phyloP scores from a whole-genome alignment of 2,888 invertebrate species.

The Anoplius nigerrimus region DNA sequence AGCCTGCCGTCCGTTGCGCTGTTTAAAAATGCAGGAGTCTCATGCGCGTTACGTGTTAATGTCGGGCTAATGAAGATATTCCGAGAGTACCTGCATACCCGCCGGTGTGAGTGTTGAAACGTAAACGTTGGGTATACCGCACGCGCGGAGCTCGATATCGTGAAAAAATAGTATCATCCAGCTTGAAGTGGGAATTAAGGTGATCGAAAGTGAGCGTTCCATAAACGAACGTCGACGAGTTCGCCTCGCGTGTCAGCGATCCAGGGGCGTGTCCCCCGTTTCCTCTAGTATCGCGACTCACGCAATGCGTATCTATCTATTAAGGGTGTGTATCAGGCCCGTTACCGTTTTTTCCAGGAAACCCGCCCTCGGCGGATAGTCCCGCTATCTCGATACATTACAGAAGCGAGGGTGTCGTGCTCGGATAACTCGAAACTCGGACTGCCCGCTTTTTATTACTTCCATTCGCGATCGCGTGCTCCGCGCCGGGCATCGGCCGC shows the following conservation, averaged over 20 bases:
- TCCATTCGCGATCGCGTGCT: slow-evolving; percentile 55
- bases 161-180: too few relatives aligned
- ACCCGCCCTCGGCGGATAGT: slow-evolving; percentile 4
- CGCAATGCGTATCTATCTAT: slow-evolving; percentile 49
- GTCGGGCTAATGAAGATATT: too few relatives aligned
- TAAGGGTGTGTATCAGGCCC: slow-evolving; percentile 18
- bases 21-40: too few relatives aligned
- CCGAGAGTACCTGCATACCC: too few relatives aligned
- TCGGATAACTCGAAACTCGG: background rate
- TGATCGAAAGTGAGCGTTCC: too few relatives aligned
- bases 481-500: slow-evolving; percentile 40
- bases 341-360: slow-evolving; percentile 38
- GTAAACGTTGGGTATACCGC: too few relatives aligned
- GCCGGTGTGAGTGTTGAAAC: too few relatives aligned
- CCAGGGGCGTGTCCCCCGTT: slow-evolving; percentile 34
- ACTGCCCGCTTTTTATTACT: slow-evolving; percentile 44
- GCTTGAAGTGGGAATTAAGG: too few relatives aligned
- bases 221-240: too few relatives aligned
- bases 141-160: too few relatives aligned
- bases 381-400: background rate
- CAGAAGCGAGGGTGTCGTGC: background rate
- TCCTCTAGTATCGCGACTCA: slow-evolving; percentile 25
- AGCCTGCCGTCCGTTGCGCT: too few relatives aligned
- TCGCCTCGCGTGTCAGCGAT: slow-evolving; percentile 35
- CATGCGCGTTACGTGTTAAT: too few relatives aligned